Evolutionary conservation across 2,113 vertebrate genomes (phyloP), one percentile per base, ranked within the genome.

Genomic region (Dasyprocta punctata): DNA sequence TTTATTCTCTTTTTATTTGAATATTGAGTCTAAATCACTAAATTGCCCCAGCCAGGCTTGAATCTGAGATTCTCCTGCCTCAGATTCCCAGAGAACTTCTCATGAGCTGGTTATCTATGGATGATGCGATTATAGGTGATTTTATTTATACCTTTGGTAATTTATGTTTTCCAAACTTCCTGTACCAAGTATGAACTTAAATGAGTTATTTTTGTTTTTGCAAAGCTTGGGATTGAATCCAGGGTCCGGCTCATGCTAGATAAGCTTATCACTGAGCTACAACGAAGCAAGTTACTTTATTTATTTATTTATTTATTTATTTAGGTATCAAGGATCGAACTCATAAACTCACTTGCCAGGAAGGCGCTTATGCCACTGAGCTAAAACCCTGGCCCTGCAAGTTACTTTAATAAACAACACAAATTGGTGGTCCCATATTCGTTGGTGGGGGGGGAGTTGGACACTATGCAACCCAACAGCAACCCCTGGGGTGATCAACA

Each of bases 341-440:
- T n/a, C n/a, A n/a, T n/a, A n/a, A n/a, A n/a, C n/a, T n/a, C n/a
- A n/a, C n/a, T n/a, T n/a, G n/a, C n/a, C n/a, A n/a, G n/a, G n/a
- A n/a, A n/a, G n/a, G n/a, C n/a, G n/a, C n/a, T n/a, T n/a, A n/a
- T n/a, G n/a, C n/a, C n/a, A n/a, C n/a, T n/a, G n/a, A n/a, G n/a
- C n/a, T n/a, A n/a, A n/a, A n/a, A n/a, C n/a, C n/a, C n/a, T n/a
- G n/a, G n/a, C n/a, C n/a, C n/a, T n/a, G 67, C n/a, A 93, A 89
- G 22, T 90, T 44, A 87, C 78, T 80, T 80, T 58, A 92, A 92
- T n/a, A 94, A 90, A 81, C n/a, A 86, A 88, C 71, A 89, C 87
- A 84, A 84, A 14, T 86, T 86, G 63, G 33, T 49, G n/a, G 41
- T 80, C 41, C 61, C 61, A 81, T 30, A 60, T 22, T 24, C 4